Base-by-base conservation (phyloP, 2,797 vertebrate species). In the Sternarchorhynchus goeldii region DNA sequence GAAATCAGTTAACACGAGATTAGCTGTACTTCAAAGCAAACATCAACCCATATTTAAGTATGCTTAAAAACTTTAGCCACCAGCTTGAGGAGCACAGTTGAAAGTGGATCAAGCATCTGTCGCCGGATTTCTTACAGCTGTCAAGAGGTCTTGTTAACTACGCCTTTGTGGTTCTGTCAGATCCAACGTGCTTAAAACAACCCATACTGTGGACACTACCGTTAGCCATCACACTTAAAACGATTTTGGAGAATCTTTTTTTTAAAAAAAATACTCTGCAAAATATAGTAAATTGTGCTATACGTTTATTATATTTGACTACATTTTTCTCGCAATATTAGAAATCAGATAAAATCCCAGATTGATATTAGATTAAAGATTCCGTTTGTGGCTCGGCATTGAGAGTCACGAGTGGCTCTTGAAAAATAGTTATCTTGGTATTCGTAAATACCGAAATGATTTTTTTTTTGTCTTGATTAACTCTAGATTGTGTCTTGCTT, bases 31-130 rank as follows among this genome's bases (percentile, higher is more conserved):
- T 65, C 4, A 36, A 36, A 41, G 6, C 5, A 50, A 31, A 63
- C 5, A 2, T 17, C 17, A 60, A 32, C 16, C 55, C 10, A 8
- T 56, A 7, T 4, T 32, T 8, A 16, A 53, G 5, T 29, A 3
- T 69, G 21, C 10, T 25, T 25, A 25, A 25, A 25, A 25, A 25
- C 25, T 8, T 17, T 29, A 16, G 7, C 32, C 6, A 8, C 32
- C 34, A 32, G 70, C 4, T 36, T 50, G 60, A 34, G 31, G 70
- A 12, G 5, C 36, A 25, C 68, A 20, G 21, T 45, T 60, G 69
- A 57, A 50, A 75, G 72, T 20, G 39, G 65, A 71, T 66, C 64
- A 75, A 67, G 31, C 81, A 83, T 72, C 79, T 79, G 79, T 76
- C 55, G 58, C 21, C 39, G 29, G 72, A 29, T 62, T n/a, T 80